A percentile compares a stretch with the other conserved stretches of the same genome.
Evolutionary conservation across 2,888 invertebrate genomes (phyloP).

Genomic region (Epinotia nisella): DNA sequence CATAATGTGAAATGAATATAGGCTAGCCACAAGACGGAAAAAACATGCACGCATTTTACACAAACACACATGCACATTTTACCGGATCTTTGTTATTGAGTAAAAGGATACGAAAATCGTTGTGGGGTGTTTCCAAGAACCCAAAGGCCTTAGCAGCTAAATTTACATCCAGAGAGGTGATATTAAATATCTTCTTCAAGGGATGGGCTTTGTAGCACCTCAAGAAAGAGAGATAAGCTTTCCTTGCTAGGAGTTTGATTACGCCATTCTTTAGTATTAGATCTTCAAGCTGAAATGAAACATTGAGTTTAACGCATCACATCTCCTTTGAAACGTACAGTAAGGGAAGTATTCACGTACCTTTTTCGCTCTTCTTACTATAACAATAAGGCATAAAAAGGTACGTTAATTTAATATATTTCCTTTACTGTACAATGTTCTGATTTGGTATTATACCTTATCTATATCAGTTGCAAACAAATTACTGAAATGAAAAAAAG

Average conservation of each 20-base stretch:
- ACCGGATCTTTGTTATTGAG: not conserved
- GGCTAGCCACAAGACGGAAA: too few relatives aligned
- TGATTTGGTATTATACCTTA: too few relatives aligned
- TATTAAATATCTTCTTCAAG: constrained; percentile 95
- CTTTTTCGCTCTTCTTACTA: too few relatives aligned
- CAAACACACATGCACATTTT: too few relatives aligned
- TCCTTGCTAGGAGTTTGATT: constrained; percentile 95
- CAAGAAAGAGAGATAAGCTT: constrained; percentile 97
- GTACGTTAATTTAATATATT: too few relatives aligned
- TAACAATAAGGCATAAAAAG: too few relatives aligned
- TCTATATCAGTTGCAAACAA: not conserved
- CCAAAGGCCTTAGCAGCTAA: constrained; percentile 97
- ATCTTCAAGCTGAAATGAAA: constrained; percentile 91
- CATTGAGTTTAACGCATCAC: not conserved
- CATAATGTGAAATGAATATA: too few relatives aligned
- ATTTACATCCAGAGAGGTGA: constrained; percentile 93
- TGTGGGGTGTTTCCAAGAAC: constrained; percentile 95
- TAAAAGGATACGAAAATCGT: constrained; percentile 92
- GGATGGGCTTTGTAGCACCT: constrained; percentile 98
- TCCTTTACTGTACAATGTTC: too few relatives aligned
- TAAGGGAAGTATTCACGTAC: too few relatives aligned
- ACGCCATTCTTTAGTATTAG: constrained; percentile 96
- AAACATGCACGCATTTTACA: too few relatives aligned
- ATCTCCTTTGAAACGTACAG: not conserved
- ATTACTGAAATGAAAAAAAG: not conserved